Evolutionary conservation across 2,113 vertebrate genomes (phyloP), one percentile per base, ranked within the genome.

Genomic region (Platycercus adscitus): DNA sequence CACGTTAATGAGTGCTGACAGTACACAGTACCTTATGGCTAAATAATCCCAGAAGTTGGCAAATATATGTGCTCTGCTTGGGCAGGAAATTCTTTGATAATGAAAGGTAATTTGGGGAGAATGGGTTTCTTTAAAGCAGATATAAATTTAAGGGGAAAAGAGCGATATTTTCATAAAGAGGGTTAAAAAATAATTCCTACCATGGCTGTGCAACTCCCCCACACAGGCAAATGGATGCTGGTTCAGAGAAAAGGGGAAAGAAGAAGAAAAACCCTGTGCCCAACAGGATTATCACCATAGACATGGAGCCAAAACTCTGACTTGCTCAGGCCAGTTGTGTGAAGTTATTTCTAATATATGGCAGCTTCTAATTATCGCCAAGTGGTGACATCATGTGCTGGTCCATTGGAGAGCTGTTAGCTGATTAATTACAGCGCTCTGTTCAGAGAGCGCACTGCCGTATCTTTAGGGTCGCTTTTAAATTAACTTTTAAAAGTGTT

Each of bases 401-500:
- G 92, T 70, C 94, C 91, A 71, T 31, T 85, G 95, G 85, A 69
- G 73, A 97, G 95, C 94, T 92, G 93, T 88, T 64, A 86, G 89
- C 93, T 96, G 97, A 97, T 97, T 97, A 98, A 97, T 97, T 96
- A 92, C 95, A 95, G 89, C 26, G 73, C 95, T 93, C 21, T 17
- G 91, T 68, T 89, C 82, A 85, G 91, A 95, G 89, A 86, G 68
- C 83, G 93, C 95, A 95, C 95, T 97, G 96, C 81, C 91, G 89
- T 91, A 96, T 96, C 93, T 92, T 93, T 95, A 95, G 82, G 93
- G 81, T 94, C 95, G 95, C 91, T 83, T 98, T 98, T 97, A 96
- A 98, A 97, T 98, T 96, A 97, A 97, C 95, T 97, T 97, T 89
- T 97, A 7, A 55, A 95, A 97, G 92, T 89, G 93, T 94, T 97